Conservation (phyloP, 2,888 invertebrate genomes). For the Byasa hedistus region DNA sequence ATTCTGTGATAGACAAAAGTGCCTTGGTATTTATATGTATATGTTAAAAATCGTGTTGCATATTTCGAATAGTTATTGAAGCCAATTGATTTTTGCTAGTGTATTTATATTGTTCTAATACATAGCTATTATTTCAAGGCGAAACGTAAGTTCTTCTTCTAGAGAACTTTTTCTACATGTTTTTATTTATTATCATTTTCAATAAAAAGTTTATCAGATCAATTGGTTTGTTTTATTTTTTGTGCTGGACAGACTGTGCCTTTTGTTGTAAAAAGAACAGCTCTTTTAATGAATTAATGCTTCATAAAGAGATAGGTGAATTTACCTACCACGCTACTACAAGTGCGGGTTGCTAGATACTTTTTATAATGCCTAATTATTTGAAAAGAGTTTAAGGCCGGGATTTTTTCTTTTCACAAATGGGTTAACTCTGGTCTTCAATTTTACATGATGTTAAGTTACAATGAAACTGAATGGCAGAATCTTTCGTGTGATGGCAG, state of each 20-base stretch:
- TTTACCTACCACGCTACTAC: no score
- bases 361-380: no score
- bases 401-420: no score
- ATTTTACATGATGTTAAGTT: no score
- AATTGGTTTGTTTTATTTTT: neutral
- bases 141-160: conserved; percentile 17
- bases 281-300: no score
- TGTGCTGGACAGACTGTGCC: neutral
- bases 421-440: no score
- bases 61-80: neutral
- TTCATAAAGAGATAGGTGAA: no score
- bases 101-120: conserved; percentile 25
- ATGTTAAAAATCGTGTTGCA: neutral
- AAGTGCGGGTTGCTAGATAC: no score
- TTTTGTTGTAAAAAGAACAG: no score
- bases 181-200: conserved; percentile 33
- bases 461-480: no score
- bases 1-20: conserved; percentile 72
- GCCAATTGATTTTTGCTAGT: conserved; percentile 12
- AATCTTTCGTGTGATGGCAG: no score
- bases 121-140: neutral
- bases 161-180: conserved; percentile 19
- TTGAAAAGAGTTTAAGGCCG: no score
- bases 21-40: conserved; percentile 57
- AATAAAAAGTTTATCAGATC: conserved; percentile 33